Conservation (phyloP, 2,113 vertebrate genomes). For the pig (Sus scrofa) region DNA sequence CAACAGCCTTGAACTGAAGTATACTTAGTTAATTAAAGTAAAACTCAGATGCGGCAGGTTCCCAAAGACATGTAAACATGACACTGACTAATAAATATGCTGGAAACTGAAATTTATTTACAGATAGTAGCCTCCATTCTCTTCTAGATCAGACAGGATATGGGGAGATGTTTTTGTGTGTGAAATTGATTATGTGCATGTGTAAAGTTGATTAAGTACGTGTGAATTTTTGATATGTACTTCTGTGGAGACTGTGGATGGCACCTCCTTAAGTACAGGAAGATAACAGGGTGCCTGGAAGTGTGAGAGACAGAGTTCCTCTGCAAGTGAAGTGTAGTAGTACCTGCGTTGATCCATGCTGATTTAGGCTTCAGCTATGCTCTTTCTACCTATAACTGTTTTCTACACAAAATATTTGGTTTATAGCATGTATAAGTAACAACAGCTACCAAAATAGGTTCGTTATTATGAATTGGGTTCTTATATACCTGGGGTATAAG, state of each 20-base stretch:
- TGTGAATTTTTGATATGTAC: neutral
- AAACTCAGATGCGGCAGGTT: constrained; percentile 27
- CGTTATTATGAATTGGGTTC: constrained; percentile 6
- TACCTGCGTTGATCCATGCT: neutral
- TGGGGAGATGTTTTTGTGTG: neutral
- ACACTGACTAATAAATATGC: neutral
- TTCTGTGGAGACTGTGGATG: neutral
- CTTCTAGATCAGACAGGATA: neutral
- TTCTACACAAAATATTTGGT: neutral
- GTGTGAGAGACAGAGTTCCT: neutral
- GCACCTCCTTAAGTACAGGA: neutral
- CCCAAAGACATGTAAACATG: neutral
- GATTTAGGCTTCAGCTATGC: neutral
- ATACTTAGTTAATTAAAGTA: neutral
- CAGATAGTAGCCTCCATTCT: neutral
- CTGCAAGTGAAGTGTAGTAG: neutral
- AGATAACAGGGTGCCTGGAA: neutral
- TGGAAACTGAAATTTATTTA: neutral
- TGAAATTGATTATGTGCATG: neutral
- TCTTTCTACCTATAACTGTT: neutral
- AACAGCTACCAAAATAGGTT: neutral
- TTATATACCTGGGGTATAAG: neutral
- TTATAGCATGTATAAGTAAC: constrained; percentile 20
- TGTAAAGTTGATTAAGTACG: constrained; percentile 46
- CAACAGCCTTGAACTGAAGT: neutral